Evolutionary conservation across 2,888 invertebrate species (phyloP).

Genomic region (Operophtera brumata): DNA sequence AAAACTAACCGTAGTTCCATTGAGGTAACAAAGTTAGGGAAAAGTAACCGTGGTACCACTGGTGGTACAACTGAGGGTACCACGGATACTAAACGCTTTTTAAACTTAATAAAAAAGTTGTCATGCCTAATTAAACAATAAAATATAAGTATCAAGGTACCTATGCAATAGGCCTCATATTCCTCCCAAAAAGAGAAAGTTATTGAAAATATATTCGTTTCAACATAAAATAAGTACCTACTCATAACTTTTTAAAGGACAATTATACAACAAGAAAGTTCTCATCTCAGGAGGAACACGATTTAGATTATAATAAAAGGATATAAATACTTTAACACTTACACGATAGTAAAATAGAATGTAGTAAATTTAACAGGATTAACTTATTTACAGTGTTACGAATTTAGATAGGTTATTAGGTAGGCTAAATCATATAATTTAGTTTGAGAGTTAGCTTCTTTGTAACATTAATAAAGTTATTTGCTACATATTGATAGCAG

Average conservation of each 20-base stretch:
- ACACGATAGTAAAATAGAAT: slow-evolving; percentile 78
- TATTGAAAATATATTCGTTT: background rate
- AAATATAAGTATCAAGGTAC: slow-evolving; percentile 47
- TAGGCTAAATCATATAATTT: slow-evolving; percentile 6
- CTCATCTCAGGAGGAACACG: slow-evolving; percentile 59
- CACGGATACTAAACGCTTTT: too few species aligned
- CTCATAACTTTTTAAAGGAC: background rate
- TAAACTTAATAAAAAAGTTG: slow-evolving; percentile 26
- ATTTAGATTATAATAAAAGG: slow-evolving; percentile 63
- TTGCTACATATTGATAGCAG: background rate
- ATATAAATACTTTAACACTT: slow-evolving; percentile 78
- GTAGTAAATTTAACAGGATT: slow-evolving; percentile 79
- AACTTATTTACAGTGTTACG: slow-evolving; percentile 70
- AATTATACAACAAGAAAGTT: slow-evolving; percentile 25
- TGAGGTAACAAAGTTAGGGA: too few species aligned
- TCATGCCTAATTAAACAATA: slow-evolving; percentile 53
- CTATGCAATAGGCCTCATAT: slow-evolving; percentile 64
- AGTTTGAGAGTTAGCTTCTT: background rate
- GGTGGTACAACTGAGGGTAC: too few species aligned
- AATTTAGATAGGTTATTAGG: slow-evolving; percentile 19
- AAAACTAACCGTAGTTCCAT: too few species aligned
- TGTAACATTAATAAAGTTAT: slow-evolving; percentile 7
- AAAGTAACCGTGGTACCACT: too few species aligned
- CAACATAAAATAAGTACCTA: background rate
- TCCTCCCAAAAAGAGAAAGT: slow-evolving; percentile 55